Conservation (phyloP, 2,888 invertebrate species). For the Callosobruchus maculatus region DNA sequence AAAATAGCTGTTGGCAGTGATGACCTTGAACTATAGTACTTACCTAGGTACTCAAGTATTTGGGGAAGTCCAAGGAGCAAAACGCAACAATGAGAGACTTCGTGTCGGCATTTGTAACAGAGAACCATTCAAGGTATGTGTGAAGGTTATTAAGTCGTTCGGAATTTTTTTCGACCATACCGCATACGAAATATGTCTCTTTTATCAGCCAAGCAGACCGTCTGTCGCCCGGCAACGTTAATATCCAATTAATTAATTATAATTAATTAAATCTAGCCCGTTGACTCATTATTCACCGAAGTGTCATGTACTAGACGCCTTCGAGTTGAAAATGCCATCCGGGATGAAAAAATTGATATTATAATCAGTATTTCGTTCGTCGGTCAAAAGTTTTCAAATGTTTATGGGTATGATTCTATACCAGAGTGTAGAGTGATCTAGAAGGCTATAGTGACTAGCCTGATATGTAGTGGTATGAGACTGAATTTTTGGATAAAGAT, state of each 20-base stretch:
- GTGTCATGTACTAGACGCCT: background rate
- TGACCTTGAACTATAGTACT: no score
- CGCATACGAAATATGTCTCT: background rate
- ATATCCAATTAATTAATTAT: background rate
- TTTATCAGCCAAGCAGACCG: background rate
- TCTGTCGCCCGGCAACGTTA: background rate
- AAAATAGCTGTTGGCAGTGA: no score
- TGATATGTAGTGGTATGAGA: no score
- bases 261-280: background rate
- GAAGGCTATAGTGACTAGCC: no score
- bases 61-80: background rate
- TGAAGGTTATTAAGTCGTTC: background rate
- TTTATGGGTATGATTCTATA: no score
- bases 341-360: background rate
- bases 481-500: no score
- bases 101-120: background rate
- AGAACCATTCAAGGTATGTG: background rate
- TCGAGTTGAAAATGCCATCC: background rate
- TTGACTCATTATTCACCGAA: background rate
- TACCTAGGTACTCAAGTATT: no score
- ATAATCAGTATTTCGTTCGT: background rate
- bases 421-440: no score
- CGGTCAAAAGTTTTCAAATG: no score
- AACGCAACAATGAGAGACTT: background rate
- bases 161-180: background rate